phyloP scores from a whole-genome alignment of 2,113 vertebrate species.

The Phalacrocorax brasilianus region DNA sequence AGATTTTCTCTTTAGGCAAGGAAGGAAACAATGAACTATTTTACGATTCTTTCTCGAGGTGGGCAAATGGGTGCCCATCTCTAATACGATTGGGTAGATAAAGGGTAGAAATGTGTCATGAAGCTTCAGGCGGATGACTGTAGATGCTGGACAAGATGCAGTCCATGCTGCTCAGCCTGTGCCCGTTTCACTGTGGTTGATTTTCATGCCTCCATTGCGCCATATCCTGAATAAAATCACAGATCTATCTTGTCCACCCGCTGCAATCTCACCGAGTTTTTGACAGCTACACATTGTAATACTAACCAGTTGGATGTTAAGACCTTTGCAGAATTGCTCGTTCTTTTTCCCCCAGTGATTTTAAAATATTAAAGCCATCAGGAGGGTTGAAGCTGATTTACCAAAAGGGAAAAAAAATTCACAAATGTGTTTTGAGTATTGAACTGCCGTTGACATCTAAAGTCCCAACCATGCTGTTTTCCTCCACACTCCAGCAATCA shows the following conservation, averaged over 20 bases:
- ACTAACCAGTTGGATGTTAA: not conserved
- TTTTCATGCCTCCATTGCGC: not conserved
- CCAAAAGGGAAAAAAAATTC: constrained; percentile 22
- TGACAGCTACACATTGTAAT: not conserved
- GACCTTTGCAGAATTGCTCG: not conserved
- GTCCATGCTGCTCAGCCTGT: not conserved
- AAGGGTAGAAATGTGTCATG: rapidly evolving
- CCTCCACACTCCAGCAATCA: constrained; percentile 87
- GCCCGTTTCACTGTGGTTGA: not conserved
- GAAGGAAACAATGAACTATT: rapidly evolving
- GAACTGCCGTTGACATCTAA: constrained; percentile 78
- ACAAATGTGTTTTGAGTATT: constrained; percentile 73
- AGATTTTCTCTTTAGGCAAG: not conserved
- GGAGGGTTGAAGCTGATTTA: constrained; percentile 66
- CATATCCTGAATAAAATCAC: not conserved
- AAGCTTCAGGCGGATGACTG: not conserved
- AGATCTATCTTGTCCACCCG: not conserved
- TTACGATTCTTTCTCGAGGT: not conserved
- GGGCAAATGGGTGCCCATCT: not conserved
- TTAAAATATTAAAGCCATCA: constrained; percentile 62
- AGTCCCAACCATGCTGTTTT: constrained; percentile 82
- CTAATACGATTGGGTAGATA: not conserved
- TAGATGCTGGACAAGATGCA: not conserved
- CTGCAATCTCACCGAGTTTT: not conserved
- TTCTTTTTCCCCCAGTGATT: constrained; percentile 8